Percentiles rank a stretch among this genome's conserved stretches.
Evolutionary conservation across 2,113 vertebrate species (phyloP).

Genomic region (Engraulis encrasicolus): DNA sequence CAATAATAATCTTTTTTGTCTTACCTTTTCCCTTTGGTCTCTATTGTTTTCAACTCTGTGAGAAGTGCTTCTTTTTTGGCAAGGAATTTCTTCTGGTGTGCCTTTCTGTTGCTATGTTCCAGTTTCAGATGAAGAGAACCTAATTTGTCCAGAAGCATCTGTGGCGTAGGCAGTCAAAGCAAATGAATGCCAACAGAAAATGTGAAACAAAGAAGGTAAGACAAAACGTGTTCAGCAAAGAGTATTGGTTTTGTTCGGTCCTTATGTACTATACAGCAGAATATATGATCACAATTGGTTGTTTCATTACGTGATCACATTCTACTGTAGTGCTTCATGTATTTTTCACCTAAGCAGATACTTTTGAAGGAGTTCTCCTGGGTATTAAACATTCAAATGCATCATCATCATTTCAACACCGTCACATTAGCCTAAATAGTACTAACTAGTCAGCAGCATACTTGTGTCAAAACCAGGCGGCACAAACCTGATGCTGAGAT

Average conservation of each 20-base stretch:
- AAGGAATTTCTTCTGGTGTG: conserved; percentile 11
- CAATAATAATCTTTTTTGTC: background rate
- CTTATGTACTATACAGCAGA: no score
- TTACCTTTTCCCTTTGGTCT: background rate
- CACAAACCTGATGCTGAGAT: background rate
- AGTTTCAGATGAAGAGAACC: background rate
- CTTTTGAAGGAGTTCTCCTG: no score
- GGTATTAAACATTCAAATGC: no score
- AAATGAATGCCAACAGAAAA: background rate
- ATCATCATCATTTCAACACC: no score
- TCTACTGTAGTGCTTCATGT: no score
- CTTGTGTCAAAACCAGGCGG: background rate
- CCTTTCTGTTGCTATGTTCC: conserved; percentile 11
- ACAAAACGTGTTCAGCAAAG: no score
- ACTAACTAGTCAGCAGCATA: background rate
- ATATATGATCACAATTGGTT: no score
- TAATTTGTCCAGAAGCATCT: background rate
- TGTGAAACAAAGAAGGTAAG: background rate
- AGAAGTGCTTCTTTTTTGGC: background rate
- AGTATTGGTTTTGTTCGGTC: no score
- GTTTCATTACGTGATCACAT: no score
- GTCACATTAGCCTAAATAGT: background rate
- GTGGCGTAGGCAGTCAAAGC: background rate
- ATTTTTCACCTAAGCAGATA: no score
- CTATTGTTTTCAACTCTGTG: background rate